phyloP scores from a whole-genome alignment of 2,888 invertebrate species.

The Nephrotoma appendiculata region DNA sequence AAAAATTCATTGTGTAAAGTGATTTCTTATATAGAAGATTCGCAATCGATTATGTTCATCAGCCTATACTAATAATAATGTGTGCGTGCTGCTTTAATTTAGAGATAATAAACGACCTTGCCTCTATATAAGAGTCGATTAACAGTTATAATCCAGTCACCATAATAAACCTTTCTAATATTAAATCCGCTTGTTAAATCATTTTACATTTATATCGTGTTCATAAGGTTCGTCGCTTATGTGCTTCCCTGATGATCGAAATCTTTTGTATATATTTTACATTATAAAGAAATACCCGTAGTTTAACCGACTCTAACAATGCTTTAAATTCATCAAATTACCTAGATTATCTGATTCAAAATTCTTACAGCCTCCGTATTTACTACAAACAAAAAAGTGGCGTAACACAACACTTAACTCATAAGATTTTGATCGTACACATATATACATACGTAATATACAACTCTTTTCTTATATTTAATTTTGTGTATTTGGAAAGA shows the following conservation, averaged over 20 bases:
- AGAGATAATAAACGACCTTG: not conserved
- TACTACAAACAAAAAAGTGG: not conserved
- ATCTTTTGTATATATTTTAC: not conserved
- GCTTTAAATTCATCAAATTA: not conserved
- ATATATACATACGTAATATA: not conserved
- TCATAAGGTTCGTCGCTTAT: not conserved
- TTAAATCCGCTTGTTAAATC: not conserved
- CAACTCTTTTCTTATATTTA: not conserved
- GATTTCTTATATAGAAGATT: not conserved
- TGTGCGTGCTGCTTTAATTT: not conserved
- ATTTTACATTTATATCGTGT: not conserved
- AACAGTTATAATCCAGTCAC: not conserved
- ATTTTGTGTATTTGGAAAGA: too few relatives aligned
- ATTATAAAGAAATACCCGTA: not conserved
- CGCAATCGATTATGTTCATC: not conserved
- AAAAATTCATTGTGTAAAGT: not conserved
- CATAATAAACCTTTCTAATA: not conserved
- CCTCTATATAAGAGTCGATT: not conserved
- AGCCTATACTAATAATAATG: not conserved
- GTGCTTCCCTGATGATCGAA: not conserved
- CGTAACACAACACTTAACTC: not conserved
- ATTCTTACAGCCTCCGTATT: not conserved
- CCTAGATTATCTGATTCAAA: not conserved
- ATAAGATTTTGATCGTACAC: not conserved
- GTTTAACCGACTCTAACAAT: not conserved